Conservation (phyloP, 2,888 invertebrate species). For the Tortrix viridana region DNA sequence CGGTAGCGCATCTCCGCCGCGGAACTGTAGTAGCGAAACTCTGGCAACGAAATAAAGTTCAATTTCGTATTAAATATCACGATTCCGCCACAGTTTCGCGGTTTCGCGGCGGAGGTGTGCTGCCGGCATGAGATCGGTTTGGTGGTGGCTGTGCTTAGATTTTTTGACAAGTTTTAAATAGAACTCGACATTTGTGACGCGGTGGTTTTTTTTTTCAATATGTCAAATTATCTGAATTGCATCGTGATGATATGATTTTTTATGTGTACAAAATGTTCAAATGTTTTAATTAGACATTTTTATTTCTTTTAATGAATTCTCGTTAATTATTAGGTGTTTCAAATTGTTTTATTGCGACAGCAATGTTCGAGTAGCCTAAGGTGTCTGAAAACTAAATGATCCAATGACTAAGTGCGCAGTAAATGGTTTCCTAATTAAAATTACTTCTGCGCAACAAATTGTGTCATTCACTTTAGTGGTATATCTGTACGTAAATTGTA, state of each 20-base stretch:
- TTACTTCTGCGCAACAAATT: neutral
- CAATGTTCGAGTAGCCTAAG: slow-evolving; percentile 22
- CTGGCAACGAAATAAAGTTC: no score
- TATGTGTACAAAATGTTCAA: slow-evolving; percentile 35
- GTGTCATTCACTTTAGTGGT: neutral
- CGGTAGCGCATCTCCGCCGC: no score
- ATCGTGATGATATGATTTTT: slow-evolving; percentile 17
- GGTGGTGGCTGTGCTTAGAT: neutral
- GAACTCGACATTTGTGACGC: slow-evolving; percentile 32
- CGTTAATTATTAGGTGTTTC: slow-evolving; percentile 20
- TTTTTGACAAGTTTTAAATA: slow-evolving; percentile 34
- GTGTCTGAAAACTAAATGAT: neutral
- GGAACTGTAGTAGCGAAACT: no score
- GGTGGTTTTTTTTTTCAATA: slow-evolving; percentile 3
- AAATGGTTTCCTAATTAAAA: neutral
- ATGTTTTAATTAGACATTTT: slow-evolving; percentile 30
- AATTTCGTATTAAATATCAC: no score
- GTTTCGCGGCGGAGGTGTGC: no score
- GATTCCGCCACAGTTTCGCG: no score
- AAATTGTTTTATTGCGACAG: slow-evolving; percentile 26
- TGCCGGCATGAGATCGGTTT: neutral
- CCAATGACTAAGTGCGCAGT: neutral
- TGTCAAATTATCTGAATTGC: slow-evolving; percentile 3
- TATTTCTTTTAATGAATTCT: slow-evolving; percentile 15
- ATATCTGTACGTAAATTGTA: slow-evolving; percentile 29